Evolutionary conservation across 2,113 vertebrate genomes (phyloP), one percentile per base, ranked within the genome.

Genomic region (Nothocercus nigrocapillus): DNA sequence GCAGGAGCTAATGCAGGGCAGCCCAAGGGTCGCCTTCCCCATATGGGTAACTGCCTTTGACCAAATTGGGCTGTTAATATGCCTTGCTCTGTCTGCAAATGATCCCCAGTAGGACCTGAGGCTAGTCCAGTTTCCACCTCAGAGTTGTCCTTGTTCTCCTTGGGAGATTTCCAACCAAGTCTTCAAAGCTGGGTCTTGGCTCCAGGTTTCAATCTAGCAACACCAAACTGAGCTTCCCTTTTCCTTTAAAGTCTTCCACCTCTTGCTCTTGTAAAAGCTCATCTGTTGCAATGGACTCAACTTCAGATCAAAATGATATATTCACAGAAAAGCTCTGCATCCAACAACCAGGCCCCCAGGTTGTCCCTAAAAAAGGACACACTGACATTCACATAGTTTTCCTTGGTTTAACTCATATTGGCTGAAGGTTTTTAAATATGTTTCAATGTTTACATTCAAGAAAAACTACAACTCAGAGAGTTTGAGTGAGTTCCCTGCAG

Each of bases 371-470:
- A 81, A 81, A 78, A 86, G 53, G 69, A 76, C 85, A 45, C 1
- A 0, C 34, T 90, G 90, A 92, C 88, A 88, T 93, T 94, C 83
- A 56, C 56, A 53, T 38, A 89, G 63, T 17, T 4, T 12, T 78
- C 67, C 83, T 93, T 93, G 77, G 66, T 64, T 69, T 88, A 6
- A 1, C 64, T 90, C 4, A 0, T 56, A 61, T 38, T 47, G 42
- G 51, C 76, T 84, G 70, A 88, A 94, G 85, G 76, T 93, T 95
- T 94, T 79, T 28, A 95, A 94, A 73, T 77, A 64, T 24, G 45
- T 88, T 64, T 72, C 88, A 67, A 24, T 54, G 62, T 95, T 69
- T 92, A 79, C 77, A 95, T 36, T 67, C 67, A 85, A 78, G 86
- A 64, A 87, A 79, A 93, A 83, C 85, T 93, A 38, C 44, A 34